Evolutionary conservation across 2,113 vertebrate species (phyloP).

Genomic region (Mormyrus lacerda): DNA sequence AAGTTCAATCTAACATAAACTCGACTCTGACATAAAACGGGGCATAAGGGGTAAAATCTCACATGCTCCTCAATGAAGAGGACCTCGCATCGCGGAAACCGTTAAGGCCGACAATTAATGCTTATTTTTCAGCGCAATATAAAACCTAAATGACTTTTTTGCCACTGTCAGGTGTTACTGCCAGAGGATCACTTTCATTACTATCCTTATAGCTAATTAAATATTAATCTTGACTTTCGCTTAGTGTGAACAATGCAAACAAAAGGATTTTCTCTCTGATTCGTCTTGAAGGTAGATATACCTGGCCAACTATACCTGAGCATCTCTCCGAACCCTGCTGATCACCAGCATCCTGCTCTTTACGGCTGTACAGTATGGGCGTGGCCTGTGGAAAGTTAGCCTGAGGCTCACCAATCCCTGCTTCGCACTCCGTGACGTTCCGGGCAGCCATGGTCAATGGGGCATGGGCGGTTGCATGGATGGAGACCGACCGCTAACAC

Average conservation of each 20-base stretch:
- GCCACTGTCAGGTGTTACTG: background rate
- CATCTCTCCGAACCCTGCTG: background rate
- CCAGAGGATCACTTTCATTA: background rate
- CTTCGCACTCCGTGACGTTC: background rate
- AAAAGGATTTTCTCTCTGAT: background rate
- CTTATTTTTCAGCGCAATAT: background rate
- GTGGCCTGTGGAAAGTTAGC: background rate
- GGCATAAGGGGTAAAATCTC: background rate
- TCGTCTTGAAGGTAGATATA: background rate
- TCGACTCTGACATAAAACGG: background rate
- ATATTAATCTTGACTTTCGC: background rate
- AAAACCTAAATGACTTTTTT: background rate
- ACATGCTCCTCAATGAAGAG: background rate
- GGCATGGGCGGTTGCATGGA: background rate
- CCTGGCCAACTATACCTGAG: background rate
- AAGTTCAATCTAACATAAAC: constrained; percentile 14
- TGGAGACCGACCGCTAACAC: background rate
- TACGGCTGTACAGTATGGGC: background rate
- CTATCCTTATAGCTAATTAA: background rate
- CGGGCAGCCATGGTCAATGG: background rate
- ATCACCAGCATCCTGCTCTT: background rate
- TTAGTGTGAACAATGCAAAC: background rate
- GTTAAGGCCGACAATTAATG: background rate
- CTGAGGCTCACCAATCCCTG: background rate
- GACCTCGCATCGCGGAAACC: background rate